Evolutionary conservation across 2,797 vertebrate genomes (phyloP), one percentile per base, ranked within the genome.

Genomic region (Phoeniculus purpureus): DNA sequence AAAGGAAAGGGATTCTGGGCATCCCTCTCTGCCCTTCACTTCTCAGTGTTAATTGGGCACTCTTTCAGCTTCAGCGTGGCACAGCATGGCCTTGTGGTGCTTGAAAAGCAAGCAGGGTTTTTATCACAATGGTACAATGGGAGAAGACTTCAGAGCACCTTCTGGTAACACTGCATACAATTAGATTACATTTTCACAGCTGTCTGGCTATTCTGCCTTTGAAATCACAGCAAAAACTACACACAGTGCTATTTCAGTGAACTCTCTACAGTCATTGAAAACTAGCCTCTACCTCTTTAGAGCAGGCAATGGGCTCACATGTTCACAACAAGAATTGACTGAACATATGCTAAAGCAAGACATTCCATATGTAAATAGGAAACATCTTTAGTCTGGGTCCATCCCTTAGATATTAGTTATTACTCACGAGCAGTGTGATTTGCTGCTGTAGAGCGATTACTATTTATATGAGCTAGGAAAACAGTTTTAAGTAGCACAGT

Each of bases 101-200:
- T 80, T 86, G 67, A 93, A 88, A 85, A 89, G 77, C 82, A 79
- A 37, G 45, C 64, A 59, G 70, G 32, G n/a, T 43, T 84, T 94
- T 80, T 67, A 67, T 75, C 82, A 92, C 85, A 76, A 43, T 4
- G 7, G 61, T 61, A 60, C 79, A 68, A 75, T 0, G 0, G 55
- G 52, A 84, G 48, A 78, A 62, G 52, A 62, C 67, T 94, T 83
- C 32, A 54, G 67, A 84, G 67, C 43, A 26, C 75, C 91, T 93
- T 70, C 80, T 78, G 79, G 40, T 77, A 84, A 84, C 0, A 0
- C 18, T 20, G 10, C 2, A 5, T 22, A 81, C 52, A 86, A 32
- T 74, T 88, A 71, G 4, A 84, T 56, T 51, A 87, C 45, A 59
- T 55, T 40, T 92, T 80, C 65, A 86, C 67, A 93, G 79, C 6